phyloP scores from a whole-genome alignment of 2,797 vertebrate species.

The Spinus olivaceus region DNA sequence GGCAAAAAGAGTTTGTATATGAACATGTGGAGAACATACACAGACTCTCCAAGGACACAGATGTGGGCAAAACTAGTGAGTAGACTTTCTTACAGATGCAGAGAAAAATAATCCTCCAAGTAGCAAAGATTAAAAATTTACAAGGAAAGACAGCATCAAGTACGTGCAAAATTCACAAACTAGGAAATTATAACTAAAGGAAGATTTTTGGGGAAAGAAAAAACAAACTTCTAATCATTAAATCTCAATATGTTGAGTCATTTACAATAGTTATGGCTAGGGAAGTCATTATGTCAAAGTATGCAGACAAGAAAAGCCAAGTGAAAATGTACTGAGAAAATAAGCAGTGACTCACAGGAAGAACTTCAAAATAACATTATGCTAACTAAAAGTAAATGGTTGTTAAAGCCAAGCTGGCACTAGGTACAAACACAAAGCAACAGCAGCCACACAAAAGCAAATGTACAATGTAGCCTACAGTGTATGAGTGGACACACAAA shows the following conservation, averaged over 20 bases:
- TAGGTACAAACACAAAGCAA: neutral
- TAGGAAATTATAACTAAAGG: neutral
- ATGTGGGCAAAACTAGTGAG: neutral
- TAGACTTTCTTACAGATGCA: neutral
- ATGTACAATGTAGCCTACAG: neutral
- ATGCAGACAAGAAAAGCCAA: neutral
- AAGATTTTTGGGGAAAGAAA: neutral
- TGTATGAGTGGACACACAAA: neutral
- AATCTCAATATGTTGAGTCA: neutral
- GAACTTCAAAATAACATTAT: neutral
- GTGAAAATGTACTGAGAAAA: neutral
- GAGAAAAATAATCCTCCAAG: neutral
- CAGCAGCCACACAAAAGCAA: neutral
- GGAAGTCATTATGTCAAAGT: neutral
- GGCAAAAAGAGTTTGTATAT: neutral
- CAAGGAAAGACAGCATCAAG: neutral
- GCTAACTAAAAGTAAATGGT: neutral
- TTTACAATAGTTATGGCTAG: neutral
- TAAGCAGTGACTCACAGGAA: neutral
- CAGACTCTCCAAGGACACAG: neutral
- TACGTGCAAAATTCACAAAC: neutral
- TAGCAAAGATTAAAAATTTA: neutral
- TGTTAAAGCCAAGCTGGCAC: neutral
- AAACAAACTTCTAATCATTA: neutral
- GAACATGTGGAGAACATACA: neutral